Evolutionary conservation across 2,113 vertebrate genomes (phyloP), one percentile per base, ranked within the genome.

Genomic region (Rhinoderma darwinii): DNA sequence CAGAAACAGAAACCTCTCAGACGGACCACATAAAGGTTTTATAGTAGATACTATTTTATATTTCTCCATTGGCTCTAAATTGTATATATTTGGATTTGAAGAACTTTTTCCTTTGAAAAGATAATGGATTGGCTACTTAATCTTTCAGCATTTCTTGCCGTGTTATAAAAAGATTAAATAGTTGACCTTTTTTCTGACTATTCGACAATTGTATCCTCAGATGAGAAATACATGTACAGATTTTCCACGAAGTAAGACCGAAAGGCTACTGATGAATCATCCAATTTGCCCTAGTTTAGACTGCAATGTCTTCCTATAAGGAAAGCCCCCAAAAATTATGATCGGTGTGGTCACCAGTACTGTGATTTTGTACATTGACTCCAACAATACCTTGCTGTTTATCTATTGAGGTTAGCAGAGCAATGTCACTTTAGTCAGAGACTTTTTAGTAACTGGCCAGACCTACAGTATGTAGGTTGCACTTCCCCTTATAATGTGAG

Each of bases 201-300:
- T 39, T 44, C 12, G 35, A 44, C 10, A 17, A 14, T 44, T 44
- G 43, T 43, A 22, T 27, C 32, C 10, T 22, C 35, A 39, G 6
- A 9, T 17, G 15, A 68, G 15, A 68, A 68, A 17, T 5, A 35
- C 20, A 20, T 27, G 22, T 37, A 75, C 22, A 44, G 73, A 27
- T 9, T 75, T 47, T 44, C 9, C 73, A n/a, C 41, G 17, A 4
- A 47, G 73, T 75, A 75, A 75, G 14, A 47, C 41, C 17, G 70
- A 73, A 73, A 75, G n/a, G 12, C 25, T 15, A 15, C 25, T 17
- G 15, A 4, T 75, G 25, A 75, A 75, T 47, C 73, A 75, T 75
- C 43, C 47, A 27, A 6, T 44, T 47, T 75, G 73, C 25, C 41
- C 73, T 75, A 75, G 73, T 75, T 74, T 75, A 75, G n/a, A 51